Percentiles rank a stretch among this genome's conserved stretches.
Conservation (phyloP, 2,797 vertebrate species). For the Rhyacichthys aspro region DNA sequence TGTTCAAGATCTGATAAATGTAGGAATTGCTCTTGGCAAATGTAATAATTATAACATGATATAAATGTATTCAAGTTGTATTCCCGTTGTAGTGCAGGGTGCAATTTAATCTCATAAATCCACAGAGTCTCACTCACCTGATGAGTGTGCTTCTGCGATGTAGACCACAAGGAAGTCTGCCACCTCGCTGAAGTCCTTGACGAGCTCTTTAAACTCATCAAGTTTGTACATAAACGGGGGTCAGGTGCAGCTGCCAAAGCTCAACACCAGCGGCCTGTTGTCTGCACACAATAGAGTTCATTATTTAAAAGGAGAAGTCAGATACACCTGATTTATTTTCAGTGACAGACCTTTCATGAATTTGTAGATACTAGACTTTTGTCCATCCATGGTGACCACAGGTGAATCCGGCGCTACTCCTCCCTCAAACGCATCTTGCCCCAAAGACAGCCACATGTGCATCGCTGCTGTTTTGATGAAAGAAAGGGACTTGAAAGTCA, state of each 20-base stretch:
- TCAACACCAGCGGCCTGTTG: slow-evolving; percentile 87
- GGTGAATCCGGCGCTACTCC: slow-evolving; percentile 83
- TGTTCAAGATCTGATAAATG: too few species aligned
- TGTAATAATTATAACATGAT: too few species aligned
- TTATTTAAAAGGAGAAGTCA: background rate
- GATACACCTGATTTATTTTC: fast-evolving
- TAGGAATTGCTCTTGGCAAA: too few species aligned
- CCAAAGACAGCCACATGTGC: slow-evolving; percentile 82
- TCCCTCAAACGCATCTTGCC: slow-evolving; percentile 83
- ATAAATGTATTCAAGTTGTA: too few species aligned
- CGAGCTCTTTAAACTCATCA: slow-evolving; percentile 89
- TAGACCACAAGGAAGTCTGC: slow-evolving; percentile 93
- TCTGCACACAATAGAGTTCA: slow-evolving; percentile 59
- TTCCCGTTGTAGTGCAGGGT: too few species aligned
- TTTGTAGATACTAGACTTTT: slow-evolving; percentile 71
- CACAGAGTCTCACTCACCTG: slow-evolving; percentile 79
- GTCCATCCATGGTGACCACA: slow-evolving; percentile 72
- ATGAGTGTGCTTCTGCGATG: slow-evolving; percentile 90
- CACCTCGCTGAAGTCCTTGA: slow-evolving; percentile 83
- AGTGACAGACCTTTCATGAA: slow-evolving; percentile 80
- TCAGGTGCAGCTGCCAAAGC: slow-evolving; percentile 96
- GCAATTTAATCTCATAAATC: too few species aligned
- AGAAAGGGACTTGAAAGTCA: slow-evolving; percentile 71
- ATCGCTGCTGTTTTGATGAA: slow-evolving; percentile 76
- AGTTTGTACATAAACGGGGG: slow-evolving; percentile 92